Evolutionary conservation across 2,113 vertebrate species (phyloP).

Genomic region (Grus americana): DNA sequence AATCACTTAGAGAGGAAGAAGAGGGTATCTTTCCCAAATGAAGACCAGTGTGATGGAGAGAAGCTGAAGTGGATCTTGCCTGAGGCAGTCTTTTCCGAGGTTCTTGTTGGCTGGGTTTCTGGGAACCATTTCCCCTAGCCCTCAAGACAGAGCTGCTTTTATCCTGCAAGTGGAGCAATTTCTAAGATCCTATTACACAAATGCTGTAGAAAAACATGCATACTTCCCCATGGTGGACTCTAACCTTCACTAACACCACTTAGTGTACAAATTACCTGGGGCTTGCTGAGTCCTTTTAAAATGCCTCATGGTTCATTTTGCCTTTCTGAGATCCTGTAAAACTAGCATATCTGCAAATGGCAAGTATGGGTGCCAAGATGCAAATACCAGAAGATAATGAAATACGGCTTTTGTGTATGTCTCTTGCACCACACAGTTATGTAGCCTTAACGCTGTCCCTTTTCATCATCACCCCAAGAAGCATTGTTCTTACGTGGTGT

Average conservation of each 20-base stretch:
- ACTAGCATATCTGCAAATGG: not conserved
- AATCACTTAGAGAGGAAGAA: not conserved
- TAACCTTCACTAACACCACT: not conserved
- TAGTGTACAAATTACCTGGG: not conserved
- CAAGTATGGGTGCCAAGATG: not conserved
- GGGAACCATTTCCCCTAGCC: not conserved
- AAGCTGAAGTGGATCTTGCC: not conserved
- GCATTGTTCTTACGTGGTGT: not conserved
- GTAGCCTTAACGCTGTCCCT: not conserved
- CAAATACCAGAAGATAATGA: not conserved
- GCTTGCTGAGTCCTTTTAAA: not conserved
- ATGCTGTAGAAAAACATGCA: fast-evolving
- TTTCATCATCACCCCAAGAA: not conserved
- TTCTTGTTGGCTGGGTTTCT: not conserved
- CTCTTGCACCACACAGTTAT: not conserved
- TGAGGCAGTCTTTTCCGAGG: not conserved
- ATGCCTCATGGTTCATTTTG: not conserved
- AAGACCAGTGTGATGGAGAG: not conserved
- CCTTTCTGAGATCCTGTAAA: not conserved
- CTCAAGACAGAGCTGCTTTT: not conserved
- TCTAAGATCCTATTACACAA: not conserved
- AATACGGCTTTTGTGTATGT: not conserved
- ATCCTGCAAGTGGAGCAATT: not conserved
- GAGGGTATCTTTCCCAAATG: fast-evolving
- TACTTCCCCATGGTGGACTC: not conserved